Conservation (phyloP, 2,888 invertebrate species). For the Dasysyrphus tricinctus region DNA sequence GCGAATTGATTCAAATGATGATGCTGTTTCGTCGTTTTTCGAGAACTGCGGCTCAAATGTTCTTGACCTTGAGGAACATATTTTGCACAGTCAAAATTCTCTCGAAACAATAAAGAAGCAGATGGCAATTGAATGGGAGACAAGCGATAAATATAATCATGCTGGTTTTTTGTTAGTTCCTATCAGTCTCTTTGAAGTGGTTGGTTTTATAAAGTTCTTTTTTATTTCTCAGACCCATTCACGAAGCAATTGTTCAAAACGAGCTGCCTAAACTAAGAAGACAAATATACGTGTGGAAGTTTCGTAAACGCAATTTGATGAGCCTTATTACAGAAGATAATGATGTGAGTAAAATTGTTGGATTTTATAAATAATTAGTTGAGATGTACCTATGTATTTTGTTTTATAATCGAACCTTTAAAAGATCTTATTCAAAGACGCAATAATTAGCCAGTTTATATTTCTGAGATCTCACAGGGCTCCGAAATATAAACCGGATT, state of each 20-base stretch:
- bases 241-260: conserved; percentile 67
- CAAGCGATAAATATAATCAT: not conserved
- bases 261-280: conserved; percentile 56
- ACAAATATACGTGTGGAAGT: conserved; percentile 70
- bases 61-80: not conserved
- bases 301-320: conserved; percentile 43
- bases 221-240: conserved; percentile 67
- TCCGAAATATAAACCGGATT: no score
- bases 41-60: not conserved
- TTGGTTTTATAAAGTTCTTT: not conserved
- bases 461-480: no score
- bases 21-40: conserved; percentile 12
- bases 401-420: no score
- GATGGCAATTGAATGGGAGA: conserved; percentile 48
- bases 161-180: conserved; percentile 29
- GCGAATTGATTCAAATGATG: conserved; percentile 37
- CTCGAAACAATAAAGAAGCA: conserved; percentile 9
- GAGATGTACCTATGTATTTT: no score
- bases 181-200: not conserved
- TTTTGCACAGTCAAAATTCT: not conserved
- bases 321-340: conserved; percentile 52
- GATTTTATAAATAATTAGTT: not conserved
- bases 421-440: no score
- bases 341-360: conserved; percentile 56
- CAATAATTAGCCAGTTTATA: no score